Conservation (phyloP, 37 sponge, comb jelly and placozoan species). For the Halichondria panicea region DNA sequence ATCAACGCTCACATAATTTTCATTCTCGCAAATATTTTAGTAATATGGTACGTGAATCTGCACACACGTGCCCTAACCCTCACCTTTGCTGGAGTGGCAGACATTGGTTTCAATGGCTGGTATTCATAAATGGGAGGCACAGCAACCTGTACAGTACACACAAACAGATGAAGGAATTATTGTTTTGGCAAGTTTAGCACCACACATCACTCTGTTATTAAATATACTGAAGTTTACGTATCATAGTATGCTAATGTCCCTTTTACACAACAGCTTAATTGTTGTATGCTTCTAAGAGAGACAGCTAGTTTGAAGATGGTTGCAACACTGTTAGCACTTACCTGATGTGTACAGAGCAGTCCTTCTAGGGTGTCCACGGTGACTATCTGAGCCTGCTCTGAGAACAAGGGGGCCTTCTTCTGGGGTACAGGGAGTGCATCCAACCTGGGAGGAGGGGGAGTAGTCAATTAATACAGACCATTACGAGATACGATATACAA, state of each 20-base stretch:
- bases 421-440: background rate
- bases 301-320: too few relatives aligned
- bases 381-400: slow-evolving; percentile 40
- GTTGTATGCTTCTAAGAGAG: too few relatives aligned
- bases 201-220: background rate
- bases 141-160: slow-evolving; percentile 61
- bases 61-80: too few relatives aligned
- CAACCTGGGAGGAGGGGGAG: too few relatives aligned
- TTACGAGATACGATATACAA: too few relatives aligned
- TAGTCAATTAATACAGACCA: too few relatives aligned
- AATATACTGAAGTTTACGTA: too few relatives aligned
- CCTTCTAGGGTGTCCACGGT: slow-evolving; percentile 67
- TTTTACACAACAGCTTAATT: too few relatives aligned
- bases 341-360: slow-evolving; percentile 73
- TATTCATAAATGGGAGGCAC: slow-evolving; percentile 52
- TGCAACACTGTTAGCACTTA: slow-evolving; percentile 12
- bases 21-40: too few relatives aligned
- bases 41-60: too few relatives aligned
- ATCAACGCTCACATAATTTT: too few relatives aligned
- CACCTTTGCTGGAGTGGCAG: slow-evolving; percentile 41
- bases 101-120: slow-evolving; percentile 37
- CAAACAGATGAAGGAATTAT: background rate
- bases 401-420: slow-evolving; percentile 47
- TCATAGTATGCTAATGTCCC: too few relatives aligned
- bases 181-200: background rate